phyloP scores from a whole-genome alignment of 2,113 vertebrate genomes.

The Thunnus thynnus region DNA sequence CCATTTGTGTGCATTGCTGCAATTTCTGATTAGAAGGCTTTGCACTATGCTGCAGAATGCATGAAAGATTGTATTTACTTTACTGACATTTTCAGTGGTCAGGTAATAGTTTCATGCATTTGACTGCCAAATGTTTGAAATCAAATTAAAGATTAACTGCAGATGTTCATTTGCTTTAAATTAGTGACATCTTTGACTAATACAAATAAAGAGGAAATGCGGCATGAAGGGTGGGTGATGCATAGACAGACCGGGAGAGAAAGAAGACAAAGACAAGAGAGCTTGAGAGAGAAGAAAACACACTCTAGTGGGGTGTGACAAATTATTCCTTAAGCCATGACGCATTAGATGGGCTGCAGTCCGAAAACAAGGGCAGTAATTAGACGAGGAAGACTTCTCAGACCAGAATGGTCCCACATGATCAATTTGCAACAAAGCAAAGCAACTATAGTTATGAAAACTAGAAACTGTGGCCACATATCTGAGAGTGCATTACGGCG shows the following conservation, averaged over 20 bases:
- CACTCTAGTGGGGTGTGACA: slow-evolving; percentile 66
- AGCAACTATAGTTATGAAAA: neutral
- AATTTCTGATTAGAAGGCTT: slow-evolving; percentile 11
- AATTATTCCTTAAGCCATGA: slow-evolving; percentile 66
- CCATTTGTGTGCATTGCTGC: neutral
- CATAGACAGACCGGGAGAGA: slow-evolving; percentile 35
- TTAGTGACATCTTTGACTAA: slow-evolving; percentile 18
- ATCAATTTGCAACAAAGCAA: neutral
- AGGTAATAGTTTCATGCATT: neutral
- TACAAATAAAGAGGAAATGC: neutral
- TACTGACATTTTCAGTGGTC: neutral
- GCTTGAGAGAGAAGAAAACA: slow-evolving; percentile 35
- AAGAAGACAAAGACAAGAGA: slow-evolving; percentile 8
- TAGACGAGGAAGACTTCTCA: slow-evolving; percentile 41
- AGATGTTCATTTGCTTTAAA: slow-evolving; percentile 21
- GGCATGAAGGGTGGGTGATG: slow-evolving; percentile 16
- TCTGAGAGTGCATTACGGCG: neutral
- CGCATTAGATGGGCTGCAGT: slow-evolving; percentile 56
- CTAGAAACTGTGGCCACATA: neutral
- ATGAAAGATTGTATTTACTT: neutral
- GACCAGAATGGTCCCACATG: slow-evolving; percentile 3
- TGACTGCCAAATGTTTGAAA: slow-evolving; percentile 1
- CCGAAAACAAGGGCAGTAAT: slow-evolving; percentile 61
- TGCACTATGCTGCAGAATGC: neutral
- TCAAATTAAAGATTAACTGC: slow-evolving; percentile 4